Evolutionary conservation across 2,888 invertebrate species (phyloP).

Genomic region (Apoda limacodes): DNA sequence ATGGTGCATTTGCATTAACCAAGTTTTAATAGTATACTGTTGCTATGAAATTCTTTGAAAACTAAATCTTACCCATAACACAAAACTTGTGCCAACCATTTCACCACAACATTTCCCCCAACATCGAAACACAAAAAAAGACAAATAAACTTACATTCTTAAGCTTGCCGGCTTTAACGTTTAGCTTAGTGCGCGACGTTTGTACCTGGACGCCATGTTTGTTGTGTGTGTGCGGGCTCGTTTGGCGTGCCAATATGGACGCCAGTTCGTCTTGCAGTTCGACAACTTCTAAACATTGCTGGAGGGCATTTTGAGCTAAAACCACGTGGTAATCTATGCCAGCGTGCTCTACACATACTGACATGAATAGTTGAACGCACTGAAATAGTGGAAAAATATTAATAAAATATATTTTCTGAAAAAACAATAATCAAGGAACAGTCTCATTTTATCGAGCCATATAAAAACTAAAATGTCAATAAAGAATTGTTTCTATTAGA

Average conservation of each 20-base stretch:
- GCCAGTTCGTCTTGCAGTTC: conserved; percentile 95
- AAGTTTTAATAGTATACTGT: conserved; percentile 6
- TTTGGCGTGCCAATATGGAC: conserved; percentile 92
- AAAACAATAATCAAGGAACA: no score
- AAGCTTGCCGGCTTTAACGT: conserved; percentile 51
- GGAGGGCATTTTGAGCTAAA: conserved; percentile 94
- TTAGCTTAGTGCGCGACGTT: conserved; percentile 27
- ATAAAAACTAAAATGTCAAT: no score
- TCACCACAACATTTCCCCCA: conserved; percentile 8
- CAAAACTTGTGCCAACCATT: conserved; percentile 2
- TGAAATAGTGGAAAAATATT: no score
- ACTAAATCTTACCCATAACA: conserved; percentile 2
- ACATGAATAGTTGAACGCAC: conserved; percentile 97
- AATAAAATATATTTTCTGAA: no score
- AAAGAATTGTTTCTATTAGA: no score
- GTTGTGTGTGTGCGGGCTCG: conserved; percentile 85
- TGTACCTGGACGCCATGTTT: conserved; percentile 88
- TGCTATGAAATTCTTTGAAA: no score
- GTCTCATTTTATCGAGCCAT: no score
- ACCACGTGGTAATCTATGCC: conserved; percentile 98
- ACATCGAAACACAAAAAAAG: conserved; percentile 13
- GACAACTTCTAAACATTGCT: conserved; percentile 89
- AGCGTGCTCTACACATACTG: conserved; percentile 94
- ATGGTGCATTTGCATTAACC: no score
- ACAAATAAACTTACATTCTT: conserved; percentile 49